Evolutionary conservation across 2,888 invertebrate species (phyloP).

Genomic region (Dendrolimus pini): DNA sequence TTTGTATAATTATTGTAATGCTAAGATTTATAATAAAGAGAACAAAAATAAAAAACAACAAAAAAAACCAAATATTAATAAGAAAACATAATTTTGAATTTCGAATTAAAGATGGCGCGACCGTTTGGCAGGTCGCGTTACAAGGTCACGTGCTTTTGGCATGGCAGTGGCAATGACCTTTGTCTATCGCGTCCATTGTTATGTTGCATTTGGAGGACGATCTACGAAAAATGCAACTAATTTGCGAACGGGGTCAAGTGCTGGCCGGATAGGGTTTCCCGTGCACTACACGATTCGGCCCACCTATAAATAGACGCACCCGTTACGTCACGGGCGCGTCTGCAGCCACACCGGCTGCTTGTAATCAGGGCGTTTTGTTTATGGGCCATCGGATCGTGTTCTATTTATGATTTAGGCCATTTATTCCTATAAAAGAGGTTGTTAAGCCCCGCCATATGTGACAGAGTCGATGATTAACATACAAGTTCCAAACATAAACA

Average conservation of each 20-base stretch:
- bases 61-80: constrained; percentile 43
- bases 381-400: constrained; percentile 44
- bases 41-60: constrained; percentile 57
- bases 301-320: constrained; percentile 30
- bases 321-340: constrained; percentile 50
- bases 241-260: constrained; percentile 56
- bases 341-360: constrained; percentile 52
- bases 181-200: constrained; percentile 40
- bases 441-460: constrained; percentile 1
- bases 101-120: constrained; percentile 22
- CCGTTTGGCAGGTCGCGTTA: constrained; percentile 27
- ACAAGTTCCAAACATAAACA: neutral
- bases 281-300: constrained; percentile 20
- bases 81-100: constrained; percentile 31
- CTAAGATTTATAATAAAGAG: constrained; percentile 76
- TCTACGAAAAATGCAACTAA: constrained; percentile 31
- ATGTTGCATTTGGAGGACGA: constrained; percentile 25
- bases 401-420: constrained; percentile 11
- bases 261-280: constrained; percentile 60
- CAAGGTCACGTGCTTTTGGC: constrained; percentile 45
- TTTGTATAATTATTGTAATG: constrained; percentile 71
- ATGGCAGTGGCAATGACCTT: constrained; percentile 62
- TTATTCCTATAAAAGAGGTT: constrained; percentile 29
- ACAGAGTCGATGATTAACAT: neutral
- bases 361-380: constrained; percentile 55